Percentiles rank a stretch among this genome's conserved stretches.
Conservation (phyloP, 2,113 vertebrate species). For the Equus przewalskii region DNA sequence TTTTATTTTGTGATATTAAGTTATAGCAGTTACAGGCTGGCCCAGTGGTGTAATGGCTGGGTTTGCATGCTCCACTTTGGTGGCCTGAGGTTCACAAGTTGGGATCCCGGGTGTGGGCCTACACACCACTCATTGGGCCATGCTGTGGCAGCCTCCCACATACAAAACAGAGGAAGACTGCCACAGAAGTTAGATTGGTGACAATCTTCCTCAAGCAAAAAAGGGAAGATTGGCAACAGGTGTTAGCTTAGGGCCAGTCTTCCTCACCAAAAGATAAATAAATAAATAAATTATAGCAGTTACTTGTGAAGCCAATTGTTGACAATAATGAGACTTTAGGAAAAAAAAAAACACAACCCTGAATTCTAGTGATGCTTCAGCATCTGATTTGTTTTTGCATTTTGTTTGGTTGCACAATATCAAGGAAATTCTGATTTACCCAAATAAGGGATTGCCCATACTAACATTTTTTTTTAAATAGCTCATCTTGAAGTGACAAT, state of each 20-base stretch:
- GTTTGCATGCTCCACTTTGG: too few relatives aligned
- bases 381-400: slow-evolving; percentile 9
- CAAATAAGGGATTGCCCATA: background rate
- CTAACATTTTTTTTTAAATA: background rate
- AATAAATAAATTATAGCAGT: background rate
- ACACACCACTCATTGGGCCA: too few relatives aligned
- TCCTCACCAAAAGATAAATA: too few relatives aligned
- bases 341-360: background rate
- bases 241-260: too few relatives aligned
- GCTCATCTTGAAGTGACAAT: background rate
- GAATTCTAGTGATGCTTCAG: background rate
- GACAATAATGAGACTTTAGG: background rate
- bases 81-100: too few relatives aligned
- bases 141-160: too few relatives aligned
- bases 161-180: too few relatives aligned
- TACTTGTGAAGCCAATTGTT: background rate
- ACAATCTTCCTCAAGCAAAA: too few relatives aligned
- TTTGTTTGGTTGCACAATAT: slow-evolving; percentile 2
- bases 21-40: background rate
- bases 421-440: slow-evolving; percentile 38
- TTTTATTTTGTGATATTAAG: slow-evolving; percentile 34
- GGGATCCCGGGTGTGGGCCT: too few relatives aligned
- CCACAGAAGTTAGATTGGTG: too few relatives aligned
- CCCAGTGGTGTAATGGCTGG: too few relatives aligned
- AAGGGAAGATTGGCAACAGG: too few relatives aligned